Evolutionary conservation across 2,888 invertebrate genomes (phyloP), one percentile per base, ranked within the genome.

Genomic region (Leuctra nigra): DNA sequence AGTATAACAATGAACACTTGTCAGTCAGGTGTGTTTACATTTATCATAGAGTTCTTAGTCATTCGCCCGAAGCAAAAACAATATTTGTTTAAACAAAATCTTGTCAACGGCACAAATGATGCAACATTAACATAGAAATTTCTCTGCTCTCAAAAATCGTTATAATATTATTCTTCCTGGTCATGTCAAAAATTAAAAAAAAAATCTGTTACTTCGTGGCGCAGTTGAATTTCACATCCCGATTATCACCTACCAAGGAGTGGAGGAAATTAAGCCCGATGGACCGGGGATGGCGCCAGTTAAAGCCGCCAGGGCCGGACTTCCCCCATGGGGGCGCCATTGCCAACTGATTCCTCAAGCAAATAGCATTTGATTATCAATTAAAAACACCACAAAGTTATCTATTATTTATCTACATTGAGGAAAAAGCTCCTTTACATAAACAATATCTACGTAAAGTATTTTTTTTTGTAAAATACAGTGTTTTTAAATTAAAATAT

Each of bases 201-300:
- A n/a, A n/a, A n/a, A n/a, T n/a, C n/a, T n/a, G n/a, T n/a, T n/a
- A n/a, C n/a, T n/a, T n/a, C n/a, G n/a, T n/a, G n/a, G n/a, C n/a
- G n/a, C n/a, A n/a, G n/a, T n/a, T n/a, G n/a, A n/a, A n/a, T n/a
- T n/a, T n/a, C n/a, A n/a, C n/a, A n/a, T n/a, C n/a, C n/a, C n/a
- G n/a, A n/a, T 18, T 52, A 22, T 23, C 44, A 69, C 71, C 68
- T 79, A 87, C 87, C 86, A 89, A 78, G 63, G 88, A 88, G 70
- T 84, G 81, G 65, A 84, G 81, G 76, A 89, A 88, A 72, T 84
- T 81, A 64, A 80, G 73, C 66, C 87, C 88, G 66, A 86, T 77
- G 68, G 81, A 75, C 66, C 81, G 79, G 59, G 85, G 86, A 72
- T 83, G 81, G 67, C 87, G 79, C 88, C 88, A 87, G 62, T 80